phyloP scores from a whole-genome alignment of 2,888 invertebrate genomes.

The Scrobipalpa atriplicella region DNA sequence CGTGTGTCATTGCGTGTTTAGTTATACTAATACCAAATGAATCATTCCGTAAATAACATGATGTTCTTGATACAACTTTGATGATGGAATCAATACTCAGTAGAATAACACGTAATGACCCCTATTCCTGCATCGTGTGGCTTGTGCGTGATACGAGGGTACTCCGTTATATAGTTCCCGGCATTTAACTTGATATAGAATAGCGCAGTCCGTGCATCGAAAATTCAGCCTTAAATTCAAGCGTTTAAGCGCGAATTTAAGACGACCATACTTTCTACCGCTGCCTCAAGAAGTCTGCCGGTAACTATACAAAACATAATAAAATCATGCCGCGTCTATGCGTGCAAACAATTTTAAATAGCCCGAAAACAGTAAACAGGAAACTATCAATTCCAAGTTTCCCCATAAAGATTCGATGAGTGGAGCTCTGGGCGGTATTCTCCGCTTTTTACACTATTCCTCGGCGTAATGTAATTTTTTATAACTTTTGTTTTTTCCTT shows the following conservation, averaged over 20 bases:
- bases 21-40: constrained; percentile 70
- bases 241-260: too few relatives aligned
- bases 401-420: constrained; percentile 73
- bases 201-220: too few relatives aligned
- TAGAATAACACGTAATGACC: constrained; percentile 57
- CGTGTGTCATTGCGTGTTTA: constrained; percentile 68
- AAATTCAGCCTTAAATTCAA: too few relatives aligned
- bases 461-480: constrained; percentile 58
- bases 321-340: constrained; percentile 63
- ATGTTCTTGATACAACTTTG: constrained; percentile 65
- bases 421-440: constrained; percentile 59
- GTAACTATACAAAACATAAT: constrained; percentile 52
- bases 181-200: too few relatives aligned
- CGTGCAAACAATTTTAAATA: constrained; percentile 73
- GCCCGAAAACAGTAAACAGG: constrained; percentile 70
- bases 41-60: constrained; percentile 73
- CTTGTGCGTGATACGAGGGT: constrained; percentile 68
- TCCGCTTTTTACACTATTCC: constrained; percentile 54
- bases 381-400: constrained; percentile 76
- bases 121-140: constrained; percentile 58
- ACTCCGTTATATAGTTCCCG: constrained; percentile 36
- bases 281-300: too few relatives aligned
- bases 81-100: constrained; percentile 61
- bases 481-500: constrained; percentile 57
- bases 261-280: too few relatives aligned